These are phyloP conservation scores for Phyllopteryx taeniolatus DNA, from an alignment of 2,113 vertebrate genomes.

Conservation along the genomic window DNA sequence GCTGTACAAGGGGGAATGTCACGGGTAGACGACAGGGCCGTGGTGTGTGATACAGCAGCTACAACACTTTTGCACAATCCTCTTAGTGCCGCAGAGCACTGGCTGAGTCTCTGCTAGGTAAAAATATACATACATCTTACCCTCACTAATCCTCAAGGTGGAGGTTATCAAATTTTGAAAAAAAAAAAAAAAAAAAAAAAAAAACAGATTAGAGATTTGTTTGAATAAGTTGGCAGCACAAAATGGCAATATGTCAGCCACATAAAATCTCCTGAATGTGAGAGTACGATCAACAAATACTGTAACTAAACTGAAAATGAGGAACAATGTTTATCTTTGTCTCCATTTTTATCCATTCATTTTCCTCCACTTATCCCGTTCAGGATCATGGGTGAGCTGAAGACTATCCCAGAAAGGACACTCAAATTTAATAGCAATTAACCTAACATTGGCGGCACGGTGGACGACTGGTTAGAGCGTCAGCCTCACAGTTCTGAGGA, in stretches of 20 bases:
- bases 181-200: neutral
- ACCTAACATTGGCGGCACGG: too few relatives aligned
- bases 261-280: neutral
- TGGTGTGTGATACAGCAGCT: constrained; percentile 36
- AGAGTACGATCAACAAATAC: neutral
- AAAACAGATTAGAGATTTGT: constrained; percentile 17
- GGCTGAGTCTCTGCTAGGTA: constrained; percentile 31
- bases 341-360: neutral
- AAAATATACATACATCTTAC: constrained; percentile 40
- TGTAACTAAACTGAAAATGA: neutral
- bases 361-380: neutral
- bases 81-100: constrained; percentile 41
- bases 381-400: neutral
- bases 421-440: too few relatives aligned
- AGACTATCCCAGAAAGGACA: neutral
- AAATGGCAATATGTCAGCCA: constrained; percentile 7
- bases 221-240: constrained; percentile 28
- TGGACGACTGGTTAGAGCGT: too few relatives aligned
- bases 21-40: constrained; percentile 31
- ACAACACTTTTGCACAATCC: constrained; percentile 41
- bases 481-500: too few relatives aligned
- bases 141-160: constrained; percentile 39
- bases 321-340: neutral
- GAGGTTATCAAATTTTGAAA: constrained; percentile 44
- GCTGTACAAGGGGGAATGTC: constrained; percentile 28